Evolutionary conservation across 2,888 invertebrate genomes (phyloP), one percentile per base, ranked within the genome.

Genomic region (Trisateles emortualis): DNA sequence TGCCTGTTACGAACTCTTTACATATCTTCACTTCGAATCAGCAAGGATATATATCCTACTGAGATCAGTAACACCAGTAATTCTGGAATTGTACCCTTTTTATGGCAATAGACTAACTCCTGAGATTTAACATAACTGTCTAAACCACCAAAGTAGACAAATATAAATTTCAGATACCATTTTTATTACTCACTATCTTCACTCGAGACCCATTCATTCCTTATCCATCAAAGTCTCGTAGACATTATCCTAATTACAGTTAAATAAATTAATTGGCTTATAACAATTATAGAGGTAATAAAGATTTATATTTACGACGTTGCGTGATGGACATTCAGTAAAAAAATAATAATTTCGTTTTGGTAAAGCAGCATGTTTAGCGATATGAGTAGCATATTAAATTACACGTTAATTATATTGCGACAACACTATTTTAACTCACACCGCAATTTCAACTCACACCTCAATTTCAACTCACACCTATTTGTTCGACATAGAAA

Each of bases 321-420:
- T 72, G 90, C 89, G 87, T 90, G 87, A 83, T 74, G 63, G 66
- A 64, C 70, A 76, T 79, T 74, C 78, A 82, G 77, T 74, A 81
- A 71, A 78, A 83, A 81, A 80, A 63, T 54, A 77, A 76, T 77
- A 68, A 77, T 76, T 78, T 76, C 70, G 83, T 86, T 88, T 85
- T 80, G 82, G 81, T 87, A 80, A 80, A 87, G 84, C 88, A 85
- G 78, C 83, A 74, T 88, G 89, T 89, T 86, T 73, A n/a, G 83
- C 84, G 88, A 91, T 88, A 90, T 70, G 78, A 73, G 78, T 56
- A 64, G 47, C 57, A 78, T 64, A 68, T 81, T 90, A 89, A 90
- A 89, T 90, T 90, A 86, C 79, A 80, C 77, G 76, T 79, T 88
- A 86, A 88, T 90, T 89, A 86, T 86, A 83, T 80, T 77, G 79